Base-by-base conservation (phyloP, 2,797 vertebrate species). In the Neosalanx taihuensis region DNA sequence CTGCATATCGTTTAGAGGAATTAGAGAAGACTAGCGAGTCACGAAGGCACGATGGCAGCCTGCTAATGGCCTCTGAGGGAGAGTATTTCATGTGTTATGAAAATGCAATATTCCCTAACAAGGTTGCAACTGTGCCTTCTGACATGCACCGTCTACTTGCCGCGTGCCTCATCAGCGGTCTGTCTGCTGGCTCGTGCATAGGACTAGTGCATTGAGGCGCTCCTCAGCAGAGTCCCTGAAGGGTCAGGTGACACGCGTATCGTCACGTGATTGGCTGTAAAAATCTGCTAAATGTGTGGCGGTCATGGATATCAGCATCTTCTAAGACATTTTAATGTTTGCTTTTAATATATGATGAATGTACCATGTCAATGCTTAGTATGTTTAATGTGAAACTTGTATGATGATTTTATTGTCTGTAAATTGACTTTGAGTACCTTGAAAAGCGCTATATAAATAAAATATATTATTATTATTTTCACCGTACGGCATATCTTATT, bases 161-260 rank as follows among this genome's bases (percentile, higher is more conserved):
- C 71, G 67, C 53, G 15, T 77, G 41, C 64, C 31, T 66, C 46
- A 61, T 41, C 64, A 35, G n/a, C 58, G 41, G 51, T 75, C 56
- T 66, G 10, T 17, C 23, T 67, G 23, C 10, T 46, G 9, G 41
- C 9, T 46, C 41, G 0, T 26, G 23, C 23, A 26, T 1, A 26
- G 1, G 23, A 1, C 9, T 46, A 10, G 9, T 46, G 41, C 41
- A 12, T 0, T 46, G 41, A 9, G 41, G 10, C 13, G 41, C 41
- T 3, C 41, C 41, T 46, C 41, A 12, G 35, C 35, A 37, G 37
- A 41, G 41, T 46, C 41, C 41, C 41, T 46, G 41, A 46, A 46
- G 41, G 41, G 41, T 46, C 51, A 56, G 51, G 18, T n/a, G 51
- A 56, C 51, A 56, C 5, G 17, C 15, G 51, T 17, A 56, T 6